These are phyloP conservation scores for Scaptomyza polygonia DNA, from an alignment of 2,888 invertebrate genomes.

Conservation along the genomic window DNA sequence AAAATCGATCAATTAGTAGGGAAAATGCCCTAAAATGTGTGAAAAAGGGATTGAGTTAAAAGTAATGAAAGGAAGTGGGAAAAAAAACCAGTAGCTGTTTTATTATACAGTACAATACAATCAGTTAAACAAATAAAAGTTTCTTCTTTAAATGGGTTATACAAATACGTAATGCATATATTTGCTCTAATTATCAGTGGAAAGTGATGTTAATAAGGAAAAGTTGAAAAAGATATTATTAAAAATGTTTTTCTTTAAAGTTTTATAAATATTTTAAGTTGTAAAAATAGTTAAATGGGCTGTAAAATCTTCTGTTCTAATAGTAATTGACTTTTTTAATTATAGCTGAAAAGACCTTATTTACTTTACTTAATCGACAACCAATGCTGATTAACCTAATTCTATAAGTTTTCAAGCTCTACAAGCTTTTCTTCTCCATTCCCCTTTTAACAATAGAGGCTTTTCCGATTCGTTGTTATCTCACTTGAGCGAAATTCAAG, in stretches of 20 bases:
- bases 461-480: constrained; percentile 8
- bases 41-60: background rate
- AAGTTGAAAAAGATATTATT: too few species aligned
- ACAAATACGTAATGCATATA: background rate
- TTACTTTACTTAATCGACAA: too few species aligned
- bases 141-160: background rate
- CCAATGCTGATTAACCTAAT: too few species aligned
- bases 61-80: background rate
- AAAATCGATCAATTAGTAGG: constrained; percentile 12
- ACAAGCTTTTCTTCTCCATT: background rate
- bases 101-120: background rate
- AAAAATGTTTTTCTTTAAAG: too few species aligned
- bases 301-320: too few species aligned
- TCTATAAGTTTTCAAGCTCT: too few species aligned
- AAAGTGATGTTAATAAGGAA: background rate
- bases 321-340: too few species aligned
- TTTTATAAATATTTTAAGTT: too few species aligned
- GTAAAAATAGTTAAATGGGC: too few species aligned
- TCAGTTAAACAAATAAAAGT: background rate
- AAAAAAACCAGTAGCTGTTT: background rate
- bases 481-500: background rate
- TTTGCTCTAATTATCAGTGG: background rate
- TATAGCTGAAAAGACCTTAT: too few species aligned
- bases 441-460: background rate
- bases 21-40: background rate